Evolutionary conservation across 2,797 vertebrate species (phyloP), one percentile per base, ranked within the genome.

Genomic region (Pterois miles): DNA sequence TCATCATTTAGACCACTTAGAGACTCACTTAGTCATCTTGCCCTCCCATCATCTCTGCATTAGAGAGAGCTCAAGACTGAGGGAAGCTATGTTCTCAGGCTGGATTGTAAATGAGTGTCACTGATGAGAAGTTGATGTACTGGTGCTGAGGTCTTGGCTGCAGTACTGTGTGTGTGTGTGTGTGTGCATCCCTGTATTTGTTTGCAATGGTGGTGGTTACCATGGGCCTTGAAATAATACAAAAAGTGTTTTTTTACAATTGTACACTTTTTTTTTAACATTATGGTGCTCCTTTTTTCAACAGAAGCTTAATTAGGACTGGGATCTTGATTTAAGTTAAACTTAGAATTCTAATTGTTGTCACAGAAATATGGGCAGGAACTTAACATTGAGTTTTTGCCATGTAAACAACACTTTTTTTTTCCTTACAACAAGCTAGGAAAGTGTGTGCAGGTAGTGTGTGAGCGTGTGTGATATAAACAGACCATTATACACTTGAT

Each of bases 1-100:
- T 95, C 94, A 93, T 93, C 89, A 91, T 94, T 95, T 94, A 85
- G 77, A 92, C 92, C 91, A 86, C 91, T 93, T 94, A 88, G 88
- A 86, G 57, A 77, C 78, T 80, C 77, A 82, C 85, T 90, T 89
- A 89, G 86, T 89, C 89, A 83, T 89, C 88, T 80, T 90, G 83
- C 84, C 80, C 68, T 74, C 66, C 90, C 90, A 80, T 88, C 85
- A 91, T 92, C 84, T 85, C 78, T 76, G 74, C 78, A 85, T 81
- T 81, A 87, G 86, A 84, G 74, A 86, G 76, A 71, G 65, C 83
- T 72, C 34, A n/a, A 60, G 36, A 71, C 68, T 20, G 52, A 59
- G 52, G 68, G 71, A 82, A 82, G 56, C 23, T 65, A 16, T 74
- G 74, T 76, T 85, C 66, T 82, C 64, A 38, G 23, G 52, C 67